phyloP scores from a whole-genome alignment of 2,113 vertebrate genomes.

The Oryzias curvinotus region DNA sequence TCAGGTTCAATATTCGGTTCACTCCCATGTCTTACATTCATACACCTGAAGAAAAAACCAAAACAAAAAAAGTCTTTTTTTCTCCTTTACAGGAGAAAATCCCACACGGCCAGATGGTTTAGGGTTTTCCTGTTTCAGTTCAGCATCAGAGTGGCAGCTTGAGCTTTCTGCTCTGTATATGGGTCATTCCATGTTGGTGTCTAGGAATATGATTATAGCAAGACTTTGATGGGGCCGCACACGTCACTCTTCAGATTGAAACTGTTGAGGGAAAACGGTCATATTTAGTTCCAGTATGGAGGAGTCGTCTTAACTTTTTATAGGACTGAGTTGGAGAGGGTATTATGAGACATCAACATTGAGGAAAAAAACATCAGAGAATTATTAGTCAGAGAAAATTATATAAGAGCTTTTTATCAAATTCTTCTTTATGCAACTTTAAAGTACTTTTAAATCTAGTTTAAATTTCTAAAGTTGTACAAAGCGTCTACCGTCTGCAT shows the following conservation, averaged over 20 bases:
- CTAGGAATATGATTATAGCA: slow-evolving; percentile 57
- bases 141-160: slow-evolving; percentile 8
- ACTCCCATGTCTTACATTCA: no score
- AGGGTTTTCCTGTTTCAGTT: slow-evolving; percentile 17
- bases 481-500: no score
- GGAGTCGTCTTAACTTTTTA: no score
- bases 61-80: neutral
- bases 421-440: no score
- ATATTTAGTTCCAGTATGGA: slow-evolving; percentile 13
- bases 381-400: no score
- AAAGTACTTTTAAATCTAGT: no score
- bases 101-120: slow-evolving; percentile 12
- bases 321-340: no score
- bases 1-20: no score
- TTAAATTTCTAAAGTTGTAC: no score
- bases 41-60: neutral
- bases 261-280: slow-evolving; percentile 25
- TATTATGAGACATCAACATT: no score
- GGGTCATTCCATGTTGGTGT: slow-evolving; percentile 56
- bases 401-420: no score
- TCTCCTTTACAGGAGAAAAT: slow-evolving; percentile 1
- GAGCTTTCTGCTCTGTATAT: slow-evolving; percentile 49
- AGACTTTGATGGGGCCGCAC: slow-evolving; percentile 60
- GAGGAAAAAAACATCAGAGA: no score
- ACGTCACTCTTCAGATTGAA: slow-evolving; percentile 35